A percentile compares a stretch with the other conserved stretches of the same genome.
Conservation (phyloP, 2,888 invertebrate species). For the Ametastegia equiseti region DNA sequence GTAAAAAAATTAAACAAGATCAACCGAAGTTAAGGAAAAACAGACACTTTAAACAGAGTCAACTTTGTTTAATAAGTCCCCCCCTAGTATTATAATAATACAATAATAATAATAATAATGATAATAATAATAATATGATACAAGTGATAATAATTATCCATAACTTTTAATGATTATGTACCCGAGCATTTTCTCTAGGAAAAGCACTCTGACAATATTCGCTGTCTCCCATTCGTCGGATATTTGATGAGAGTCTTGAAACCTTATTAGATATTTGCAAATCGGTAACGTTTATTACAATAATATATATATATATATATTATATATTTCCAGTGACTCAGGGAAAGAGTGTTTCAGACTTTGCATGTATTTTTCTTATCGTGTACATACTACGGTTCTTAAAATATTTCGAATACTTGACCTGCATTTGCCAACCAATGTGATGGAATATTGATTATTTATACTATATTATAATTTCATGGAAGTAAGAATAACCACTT, state of each 20-base stretch:
- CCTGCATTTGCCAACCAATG: not conserved
- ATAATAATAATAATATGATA: constrained; percentile 49
- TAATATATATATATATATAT: too few species aligned
- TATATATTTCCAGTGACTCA: constrained; percentile 17
- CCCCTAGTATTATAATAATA: constrained; percentile 33
- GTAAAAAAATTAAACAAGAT: not conserved
- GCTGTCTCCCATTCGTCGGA: constrained; percentile 5
- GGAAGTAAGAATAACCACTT: not conserved
- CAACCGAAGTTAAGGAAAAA: constrained; percentile 4
- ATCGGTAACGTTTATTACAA: constrained; percentile 20
- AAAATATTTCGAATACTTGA: not conserved
- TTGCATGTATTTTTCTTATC: not conserved
- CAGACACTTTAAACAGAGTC: constrained; percentile 52
- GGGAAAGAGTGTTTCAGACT: constrained; percentile 24
- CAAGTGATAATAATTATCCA: constrained; percentile 53
- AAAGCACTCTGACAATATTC: constrained; percentile 40
- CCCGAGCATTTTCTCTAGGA: constrained; percentile 53
- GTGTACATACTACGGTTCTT: not conserved
- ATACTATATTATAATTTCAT: constrained; percentile 3
- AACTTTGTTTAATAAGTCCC: constrained; percentile 54
- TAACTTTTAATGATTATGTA: constrained; percentile 58
- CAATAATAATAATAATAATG: constrained; percentile 26
- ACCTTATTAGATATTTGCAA: not conserved
- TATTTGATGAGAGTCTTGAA: constrained; percentile 14
- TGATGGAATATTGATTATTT: not conserved